Conservation (phyloP, 2,113 vertebrate genomes). For the Lycocorax pyrrhopterus region DNA sequence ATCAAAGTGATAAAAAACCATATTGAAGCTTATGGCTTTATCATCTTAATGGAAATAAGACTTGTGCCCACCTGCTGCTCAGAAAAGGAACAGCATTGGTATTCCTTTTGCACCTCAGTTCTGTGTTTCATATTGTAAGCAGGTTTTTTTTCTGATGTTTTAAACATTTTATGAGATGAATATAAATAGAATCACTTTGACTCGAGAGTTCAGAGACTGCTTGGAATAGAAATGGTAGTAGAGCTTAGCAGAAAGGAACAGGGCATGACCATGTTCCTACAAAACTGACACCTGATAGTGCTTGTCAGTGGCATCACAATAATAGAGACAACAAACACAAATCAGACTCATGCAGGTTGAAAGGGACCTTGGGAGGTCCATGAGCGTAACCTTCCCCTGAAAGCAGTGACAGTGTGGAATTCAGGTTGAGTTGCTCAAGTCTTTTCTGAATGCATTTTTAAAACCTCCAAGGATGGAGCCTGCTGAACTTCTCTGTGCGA, state of each 20-base stretch:
- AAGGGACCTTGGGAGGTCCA: not conserved
- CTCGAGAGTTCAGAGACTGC: not conserved
- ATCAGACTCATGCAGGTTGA: not conserved
- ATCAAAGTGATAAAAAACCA: not conserved
- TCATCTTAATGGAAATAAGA: not conserved
- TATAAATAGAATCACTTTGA: conserved; percentile 22
- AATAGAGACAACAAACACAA: not conserved
- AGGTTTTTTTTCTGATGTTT: not conserved
- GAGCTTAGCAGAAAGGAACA: not conserved
- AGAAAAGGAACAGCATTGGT: not conserved
- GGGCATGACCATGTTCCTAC: not conserved
- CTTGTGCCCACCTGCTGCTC: not conserved
- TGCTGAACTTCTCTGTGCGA: not conserved
- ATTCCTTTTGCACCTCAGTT: not conserved
- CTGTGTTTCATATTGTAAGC: not conserved
- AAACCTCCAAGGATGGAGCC: not conserved
- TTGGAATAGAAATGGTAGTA: not conserved
- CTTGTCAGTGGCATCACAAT: not conserved
- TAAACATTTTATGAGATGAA: not conserved
- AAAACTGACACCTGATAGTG: not conserved
- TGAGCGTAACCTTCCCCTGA: not conserved
- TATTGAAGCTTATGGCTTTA: not conserved
- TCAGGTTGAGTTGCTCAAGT: not conserved
- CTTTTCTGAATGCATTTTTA: not conserved
- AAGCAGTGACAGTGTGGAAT: not conserved